A percentile compares a stretch with the other conserved stretches of the same genome.
These are phyloP conservation scores for Picathartes gymnocephalus DNA, from an alignment of 2,113 vertebrate genomes.

Conservation along the genomic window DNA sequence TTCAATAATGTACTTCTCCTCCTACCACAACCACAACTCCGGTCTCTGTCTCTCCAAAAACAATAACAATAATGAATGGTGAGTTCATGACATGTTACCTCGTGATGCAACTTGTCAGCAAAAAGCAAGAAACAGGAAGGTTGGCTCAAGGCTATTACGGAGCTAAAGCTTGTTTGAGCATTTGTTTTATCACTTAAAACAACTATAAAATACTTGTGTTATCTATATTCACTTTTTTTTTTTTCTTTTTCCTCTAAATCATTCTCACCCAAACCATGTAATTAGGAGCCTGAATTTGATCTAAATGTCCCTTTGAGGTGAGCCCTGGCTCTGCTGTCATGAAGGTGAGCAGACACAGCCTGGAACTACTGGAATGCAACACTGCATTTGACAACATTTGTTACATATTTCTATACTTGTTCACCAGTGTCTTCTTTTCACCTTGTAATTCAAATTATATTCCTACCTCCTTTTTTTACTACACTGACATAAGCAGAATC, in stretches of 20 bases:
- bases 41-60: slow-evolving; percentile 24
- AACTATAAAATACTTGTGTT: neutral
- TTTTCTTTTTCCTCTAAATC: neutral
- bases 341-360: neutral
- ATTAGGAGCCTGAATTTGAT: neutral
- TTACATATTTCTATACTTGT: neutral
- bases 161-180: neutral
- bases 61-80: neutral
- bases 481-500: neutral
- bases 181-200: neutral
- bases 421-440: neutral
- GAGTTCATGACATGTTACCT: slow-evolving; percentile 14
- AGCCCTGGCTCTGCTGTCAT: neutral
- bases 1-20: slow-evolving; percentile 18
- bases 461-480: neutral
- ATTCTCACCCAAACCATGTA: neutral
- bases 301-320: neutral
- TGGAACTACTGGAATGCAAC: neutral
- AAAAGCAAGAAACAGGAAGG: slow-evolving; percentile 3
- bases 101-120: slow-evolving; percentile 1
- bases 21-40: slow-evolving; percentile 21
- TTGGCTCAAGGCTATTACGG: neutral
- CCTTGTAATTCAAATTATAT: neutral
- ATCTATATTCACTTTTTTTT: neutral
- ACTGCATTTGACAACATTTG: neutral